Evolutionary conservation across 2,797 vertebrate genomes (phyloP).

Genomic region (Rachycentron canadum): DNA sequence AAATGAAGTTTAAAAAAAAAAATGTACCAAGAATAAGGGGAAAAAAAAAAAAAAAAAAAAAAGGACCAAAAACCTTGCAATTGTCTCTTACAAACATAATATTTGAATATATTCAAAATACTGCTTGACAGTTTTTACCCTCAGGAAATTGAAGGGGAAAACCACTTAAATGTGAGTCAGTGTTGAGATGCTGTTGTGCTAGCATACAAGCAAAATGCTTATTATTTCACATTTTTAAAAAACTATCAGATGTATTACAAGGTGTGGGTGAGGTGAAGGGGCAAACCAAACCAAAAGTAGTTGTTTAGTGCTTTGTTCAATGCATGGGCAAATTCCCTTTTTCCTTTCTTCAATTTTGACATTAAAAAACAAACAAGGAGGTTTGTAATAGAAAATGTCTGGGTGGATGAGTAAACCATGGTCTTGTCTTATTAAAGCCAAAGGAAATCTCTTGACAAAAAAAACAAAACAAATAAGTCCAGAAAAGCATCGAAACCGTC

Average conservation of each 20-base stretch:
- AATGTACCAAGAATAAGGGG: conserved; percentile 63
- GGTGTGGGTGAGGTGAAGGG: conserved; percentile 47
- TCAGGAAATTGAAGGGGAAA: conserved; percentile 57
- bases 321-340: conserved; percentile 70
- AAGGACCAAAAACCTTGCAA: conserved; percentile 33
- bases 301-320: conserved; percentile 76
- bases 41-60: conserved; percentile 10
- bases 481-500: conserved; percentile 57
- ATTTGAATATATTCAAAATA: conserved; percentile 80
- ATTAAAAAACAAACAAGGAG: conserved; percentile 49
- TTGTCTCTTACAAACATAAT: conserved; percentile 67
- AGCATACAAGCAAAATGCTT: conserved; percentile 67
- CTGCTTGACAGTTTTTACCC: conserved; percentile 71
- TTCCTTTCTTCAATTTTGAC: conserved; percentile 51
- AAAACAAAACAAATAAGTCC: conserved; percentile 58
- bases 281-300: conserved; percentile 42
- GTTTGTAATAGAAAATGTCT: conserved; percentile 57
- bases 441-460: conserved; percentile 51
- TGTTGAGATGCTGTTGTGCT: conserved; percentile 69
- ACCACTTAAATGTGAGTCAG: conserved; percentile 61
- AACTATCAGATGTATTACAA: conserved; percentile 51
- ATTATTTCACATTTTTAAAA: conserved; percentile 67
- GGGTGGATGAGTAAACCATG: conserved; percentile 50
- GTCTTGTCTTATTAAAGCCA: conserved; percentile 63
- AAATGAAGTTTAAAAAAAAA: conserved; percentile 55